Conservation (phyloP, 2,888 invertebrate genomes). For the Prenolepis imparis region DNA sequence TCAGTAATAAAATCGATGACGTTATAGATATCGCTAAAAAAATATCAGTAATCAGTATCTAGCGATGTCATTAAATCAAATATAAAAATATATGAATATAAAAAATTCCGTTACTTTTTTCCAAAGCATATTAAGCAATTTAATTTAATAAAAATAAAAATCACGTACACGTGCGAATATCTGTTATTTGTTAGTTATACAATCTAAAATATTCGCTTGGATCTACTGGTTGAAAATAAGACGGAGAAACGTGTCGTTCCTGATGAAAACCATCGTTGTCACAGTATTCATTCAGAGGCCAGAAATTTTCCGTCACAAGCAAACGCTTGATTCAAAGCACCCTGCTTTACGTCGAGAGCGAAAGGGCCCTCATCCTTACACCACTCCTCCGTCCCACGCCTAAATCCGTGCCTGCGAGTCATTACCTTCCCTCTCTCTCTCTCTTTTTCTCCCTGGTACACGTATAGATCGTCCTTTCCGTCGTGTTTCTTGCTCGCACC, state of each 20-base stretch:
- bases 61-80: neutral
- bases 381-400: constrained; percentile 69
- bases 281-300: constrained; percentile 39
- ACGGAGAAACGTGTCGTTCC: constrained; percentile 7
- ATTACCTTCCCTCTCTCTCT: constrained; percentile 58
- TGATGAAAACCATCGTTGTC: neutral
- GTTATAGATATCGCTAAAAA: neutral
- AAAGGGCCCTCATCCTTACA: constrained; percentile 71
- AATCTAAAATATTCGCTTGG: neutral
- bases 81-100: neutral
- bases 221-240: neutral
- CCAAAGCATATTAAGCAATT: neutral
- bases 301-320: constrained; percentile 63
- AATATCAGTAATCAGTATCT: neutral
- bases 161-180: neutral
- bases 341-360: constrained; percentile 65
- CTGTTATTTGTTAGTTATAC: neutral
- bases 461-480: constrained; percentile 38
- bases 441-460: neutral
- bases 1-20: neutral
- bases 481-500: constrained; percentile 57
- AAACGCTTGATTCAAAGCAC: constrained; percentile 53
- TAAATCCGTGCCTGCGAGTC: constrained; percentile 72
- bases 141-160: neutral
- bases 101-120: neutral